phyloP scores from a whole-genome alignment of 1,140 invertebrate species.

The Musca vetustissima region DNA sequence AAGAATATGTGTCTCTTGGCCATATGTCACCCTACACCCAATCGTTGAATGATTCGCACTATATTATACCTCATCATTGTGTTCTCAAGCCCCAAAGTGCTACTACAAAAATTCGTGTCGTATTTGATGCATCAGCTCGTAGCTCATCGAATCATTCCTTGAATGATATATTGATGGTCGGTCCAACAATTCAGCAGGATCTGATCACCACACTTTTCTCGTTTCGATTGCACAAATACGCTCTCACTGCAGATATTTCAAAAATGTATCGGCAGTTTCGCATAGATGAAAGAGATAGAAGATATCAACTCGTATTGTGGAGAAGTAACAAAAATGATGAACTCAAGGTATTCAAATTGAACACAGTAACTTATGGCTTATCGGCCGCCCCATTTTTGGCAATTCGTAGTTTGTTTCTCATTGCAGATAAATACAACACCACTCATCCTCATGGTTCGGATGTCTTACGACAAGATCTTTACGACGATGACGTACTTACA shows the following conservation, averaged over 20 bases:
- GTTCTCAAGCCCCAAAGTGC: background rate
- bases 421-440: background rate
- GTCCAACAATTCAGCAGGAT: too few relatives aligned
- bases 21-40: background rate
- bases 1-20: background rate
- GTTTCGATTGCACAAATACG: slow-evolving; percentile 41
- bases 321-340: slow-evolving; percentile 30
- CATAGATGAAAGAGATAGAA: slow-evolving; percentile 32
- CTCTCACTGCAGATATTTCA: slow-evolving; percentile 31
- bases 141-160: too few relatives aligned
- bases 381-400: background rate
- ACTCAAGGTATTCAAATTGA: slow-evolving; percentile 29
- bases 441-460: background rate
- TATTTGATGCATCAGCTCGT: slow-evolving; percentile 36
- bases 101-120: slow-evolving; percentile 34
- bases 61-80: slow-evolving; percentile 11
- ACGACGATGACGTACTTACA: background rate
- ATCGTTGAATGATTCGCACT: background rate
- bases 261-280: slow-evolving; percentile 47
- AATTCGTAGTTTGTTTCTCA: background rate
- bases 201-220: background rate
- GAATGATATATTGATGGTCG: too few relatives aligned
- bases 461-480: background rate
- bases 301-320: slow-evolving; percentile 26
- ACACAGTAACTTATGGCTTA: slow-evolving; percentile 37